A percentile compares a stretch with the other conserved stretches of the same genome.
These are phyloP conservation scores for Glaucopsyche alexis DNA, from an alignment of 2,888 invertebrate species.

Conservation along the genomic window DNA sequence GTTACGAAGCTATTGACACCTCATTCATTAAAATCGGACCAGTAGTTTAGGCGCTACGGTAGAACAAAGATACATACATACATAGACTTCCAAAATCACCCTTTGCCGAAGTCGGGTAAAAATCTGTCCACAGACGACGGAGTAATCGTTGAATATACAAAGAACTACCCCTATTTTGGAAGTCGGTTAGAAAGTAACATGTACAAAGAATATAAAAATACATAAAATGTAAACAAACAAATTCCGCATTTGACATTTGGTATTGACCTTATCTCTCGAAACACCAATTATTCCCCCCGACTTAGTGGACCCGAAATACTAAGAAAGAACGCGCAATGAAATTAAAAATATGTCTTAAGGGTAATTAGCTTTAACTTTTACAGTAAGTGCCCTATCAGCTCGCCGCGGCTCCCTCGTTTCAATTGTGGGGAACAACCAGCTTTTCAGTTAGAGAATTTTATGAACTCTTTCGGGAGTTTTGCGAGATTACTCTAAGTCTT, in stretches of 20 bases:
- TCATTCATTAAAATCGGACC: too few species aligned
- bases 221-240: conserved; percentile 17
- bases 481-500: conserved; percentile 43
- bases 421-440: conserved; percentile 74
- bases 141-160: too few species aligned
- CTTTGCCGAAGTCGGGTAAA: too few species aligned
- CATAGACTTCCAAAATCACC: too few species aligned
- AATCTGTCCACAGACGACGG: too few species aligned
- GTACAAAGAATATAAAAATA: conserved; percentile 20
- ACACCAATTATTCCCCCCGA: conserved; percentile 73
- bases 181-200: too few species aligned
- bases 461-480: conserved; percentile 55
- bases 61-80: too few species aligned
- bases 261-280: conserved; percentile 77
- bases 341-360: conserved; percentile 82
- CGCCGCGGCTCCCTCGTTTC: conserved; percentile 67
- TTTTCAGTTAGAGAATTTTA: conserved; percentile 72
- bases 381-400: conserved; percentile 77
- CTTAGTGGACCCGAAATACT: conserved; percentile 73
- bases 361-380: conserved; percentile 81
- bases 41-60: too few species aligned
- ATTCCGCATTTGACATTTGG: conserved; percentile 67
- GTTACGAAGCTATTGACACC: too few species aligned
- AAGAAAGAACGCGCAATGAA: conserved; percentile 78
- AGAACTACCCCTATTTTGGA: too few species aligned